Base-by-base conservation (phyloP, 1,140 invertebrate genomes). In the Drosophila mauritiana region DNA sequence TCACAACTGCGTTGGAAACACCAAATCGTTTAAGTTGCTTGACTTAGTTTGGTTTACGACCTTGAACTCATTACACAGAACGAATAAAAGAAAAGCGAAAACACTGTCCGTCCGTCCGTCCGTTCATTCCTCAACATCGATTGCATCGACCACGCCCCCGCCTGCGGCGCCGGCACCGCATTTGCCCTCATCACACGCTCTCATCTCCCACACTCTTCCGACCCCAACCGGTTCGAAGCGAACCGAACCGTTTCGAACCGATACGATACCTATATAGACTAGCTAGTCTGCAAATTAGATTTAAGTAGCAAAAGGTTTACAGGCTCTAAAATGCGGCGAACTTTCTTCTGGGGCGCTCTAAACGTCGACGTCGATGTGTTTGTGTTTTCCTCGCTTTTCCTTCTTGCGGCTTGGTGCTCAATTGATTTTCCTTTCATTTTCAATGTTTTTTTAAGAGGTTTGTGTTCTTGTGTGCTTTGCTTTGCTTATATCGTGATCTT, bases 1-100 rank as follows among this genome's bases (percentile, higher is more conserved):
- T 89, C 80, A 88, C 84, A 88, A 88, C 84, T 89, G 84, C 69
- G 80, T 89, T 89, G 84, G 84, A 88, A 89, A 89, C 85, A 80
- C 84, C 84, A 90, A 89, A 89, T 84, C 77, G 69, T 74, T 82
- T 54, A 80, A 70, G 73, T 78, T 89, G 67, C 80, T 77, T 89
- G 83, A 88, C 83, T 86, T 89, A 83, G 83, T 83, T 89, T 84
- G 76, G 68, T 84, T 89, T 78, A 83, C 69, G 74, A 82, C 67
- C 80, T 79, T 74, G 59, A 81, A 82, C 72, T 78, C 54, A 74
- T 46, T 64, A 62, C 42, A 62, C 40, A 59, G 53, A 64, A 58
- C 48, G 48, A 45, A 31, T 31, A 61, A 61, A 70, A 56, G 20
- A 27, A 49, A 51, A 67, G 46, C 37, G 11, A 53, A 45, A 56